Conservation (phyloP, 2,113 vertebrate species). For the Talpa occidentalis region DNA sequence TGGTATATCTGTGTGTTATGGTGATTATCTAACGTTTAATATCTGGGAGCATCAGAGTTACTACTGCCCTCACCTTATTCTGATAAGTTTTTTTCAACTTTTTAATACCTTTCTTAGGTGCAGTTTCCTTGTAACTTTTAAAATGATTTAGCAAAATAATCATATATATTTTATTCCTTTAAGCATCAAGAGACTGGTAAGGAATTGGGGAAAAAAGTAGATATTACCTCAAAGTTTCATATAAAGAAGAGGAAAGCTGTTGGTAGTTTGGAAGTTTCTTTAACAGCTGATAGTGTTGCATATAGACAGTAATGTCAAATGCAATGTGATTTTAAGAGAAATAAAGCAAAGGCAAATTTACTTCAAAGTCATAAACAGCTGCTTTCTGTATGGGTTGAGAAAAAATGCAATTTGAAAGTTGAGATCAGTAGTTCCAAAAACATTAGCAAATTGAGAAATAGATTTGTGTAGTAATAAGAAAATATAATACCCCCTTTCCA, state of each 20-base stretch:
- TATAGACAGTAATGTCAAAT: constrained; percentile 9
- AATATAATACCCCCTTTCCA: constrained; percentile 60
- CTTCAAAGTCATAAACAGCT: background rate
- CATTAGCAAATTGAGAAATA: constrained; percentile 68
- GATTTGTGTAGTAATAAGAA: constrained; percentile 77
- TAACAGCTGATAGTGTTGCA: background rate
- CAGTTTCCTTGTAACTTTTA: constrained; percentile 1
- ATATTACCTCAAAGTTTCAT: background rate
- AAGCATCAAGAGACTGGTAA: background rate
- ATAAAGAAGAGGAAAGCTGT: background rate
- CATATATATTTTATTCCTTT: background rate
- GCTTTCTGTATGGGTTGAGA: constrained; percentile 36
- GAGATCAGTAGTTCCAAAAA: constrained; percentile 66
- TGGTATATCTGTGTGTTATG: background rate
- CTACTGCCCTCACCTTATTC: background rate
- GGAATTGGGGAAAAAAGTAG: background rate
- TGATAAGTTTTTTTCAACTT: background rate
- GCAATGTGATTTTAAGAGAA: constrained; percentile 43
- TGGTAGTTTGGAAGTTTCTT: background rate
- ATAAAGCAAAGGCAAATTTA: constrained; percentile 32
- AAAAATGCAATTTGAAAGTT: constrained; percentile 58
- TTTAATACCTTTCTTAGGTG: background rate
- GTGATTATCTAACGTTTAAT: background rate
- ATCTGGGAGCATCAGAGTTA: background rate
- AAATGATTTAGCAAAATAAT: background rate